A percentile compares a stretch with the other conserved stretches of the same genome.
phyloP scores from a whole-genome alignment of 2,888 invertebrate genomes.

The Notodonta ziczac region DNA sequence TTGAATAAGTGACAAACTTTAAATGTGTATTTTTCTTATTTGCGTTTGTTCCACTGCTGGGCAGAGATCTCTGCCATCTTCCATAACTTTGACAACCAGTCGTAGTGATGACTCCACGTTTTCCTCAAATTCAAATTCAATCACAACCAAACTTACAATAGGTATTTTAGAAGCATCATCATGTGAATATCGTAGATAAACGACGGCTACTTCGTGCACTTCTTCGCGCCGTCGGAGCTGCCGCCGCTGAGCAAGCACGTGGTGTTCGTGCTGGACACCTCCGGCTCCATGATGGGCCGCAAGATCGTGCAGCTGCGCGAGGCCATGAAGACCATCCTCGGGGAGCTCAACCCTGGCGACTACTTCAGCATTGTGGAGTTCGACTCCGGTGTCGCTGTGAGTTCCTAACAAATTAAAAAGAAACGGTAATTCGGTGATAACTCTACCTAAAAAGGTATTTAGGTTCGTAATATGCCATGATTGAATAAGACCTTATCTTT shows the following conservation, averaged over 20 bases:
- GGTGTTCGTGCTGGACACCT: constrained; percentile 90
- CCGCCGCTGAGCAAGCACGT: constrained; percentile 86
- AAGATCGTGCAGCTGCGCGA: constrained; percentile 87
- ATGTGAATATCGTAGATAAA: constrained; percentile 73
- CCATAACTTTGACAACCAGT: too few species aligned
- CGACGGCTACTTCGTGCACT: constrained; percentile 91
- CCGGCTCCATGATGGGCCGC: constrained; percentile 89
- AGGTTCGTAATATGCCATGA: too few species aligned
- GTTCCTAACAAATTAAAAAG: constrained; percentile 3
- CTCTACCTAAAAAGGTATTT: too few species aligned
- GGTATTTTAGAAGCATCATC: background rate
- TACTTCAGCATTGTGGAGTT: constrained; percentile 89
- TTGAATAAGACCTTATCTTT: too few species aligned
- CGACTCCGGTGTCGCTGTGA: constrained; percentile 75
- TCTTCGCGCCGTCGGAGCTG: constrained; percentile 87
- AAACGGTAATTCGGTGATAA: too few species aligned
- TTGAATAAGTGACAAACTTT: too few species aligned
- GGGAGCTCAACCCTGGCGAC: constrained; percentile 85
- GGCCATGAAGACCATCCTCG: constrained; percentile 88
- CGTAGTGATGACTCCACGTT: too few species aligned
- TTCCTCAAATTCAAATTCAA: too few species aligned
- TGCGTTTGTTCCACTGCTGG: too few species aligned
- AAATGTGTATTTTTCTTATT: too few species aligned
- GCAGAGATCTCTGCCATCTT: too few species aligned
- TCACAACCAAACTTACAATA: too few species aligned